Evolutionary conservation across 2,888 invertebrate genomes (phyloP).

Genomic region (Homarus gammarus): DNA sequence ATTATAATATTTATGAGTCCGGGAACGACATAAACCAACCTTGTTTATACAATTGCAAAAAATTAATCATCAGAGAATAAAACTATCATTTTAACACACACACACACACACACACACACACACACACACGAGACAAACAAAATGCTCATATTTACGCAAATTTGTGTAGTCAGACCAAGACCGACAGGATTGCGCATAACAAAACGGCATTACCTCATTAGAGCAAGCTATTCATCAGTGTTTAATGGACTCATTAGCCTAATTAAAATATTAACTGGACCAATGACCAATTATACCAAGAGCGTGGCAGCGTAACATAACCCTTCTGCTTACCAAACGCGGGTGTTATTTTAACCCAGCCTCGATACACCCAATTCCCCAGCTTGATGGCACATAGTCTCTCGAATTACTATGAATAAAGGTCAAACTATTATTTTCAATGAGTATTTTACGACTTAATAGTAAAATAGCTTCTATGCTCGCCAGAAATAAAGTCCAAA

Average conservation of each 20-base stretch:
- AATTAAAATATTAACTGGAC: conserved; percentile 9
- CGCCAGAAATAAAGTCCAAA: neutral
- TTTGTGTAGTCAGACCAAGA: too few species aligned
- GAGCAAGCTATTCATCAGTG: neutral
- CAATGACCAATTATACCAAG: neutral
- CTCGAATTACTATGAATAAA: neutral
- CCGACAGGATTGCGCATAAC: neutral
- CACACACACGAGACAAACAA: neutral
- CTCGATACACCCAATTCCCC: neutral
- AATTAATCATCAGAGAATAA: too few species aligned
- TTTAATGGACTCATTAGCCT: conserved; percentile 12
- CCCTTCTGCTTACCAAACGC: neutral
- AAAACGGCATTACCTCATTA: neutral
- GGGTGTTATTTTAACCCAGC: neutral
- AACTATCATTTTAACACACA: too few species aligned
- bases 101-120: neutral
- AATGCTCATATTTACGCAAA: neutral
- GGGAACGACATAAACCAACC: too few species aligned
- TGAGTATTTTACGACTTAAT: too few species aligned
- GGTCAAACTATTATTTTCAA: too few species aligned
- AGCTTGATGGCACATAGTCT: neutral
- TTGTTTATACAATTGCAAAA: too few species aligned
- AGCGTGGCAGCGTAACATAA: neutral
- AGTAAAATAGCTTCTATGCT: neutral
- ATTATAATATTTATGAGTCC: too few species aligned